These are phyloP conservation scores for Mastacembelus armatus DNA, from an alignment of 2,797 vertebrate species.

Conservation along the genomic window DNA sequence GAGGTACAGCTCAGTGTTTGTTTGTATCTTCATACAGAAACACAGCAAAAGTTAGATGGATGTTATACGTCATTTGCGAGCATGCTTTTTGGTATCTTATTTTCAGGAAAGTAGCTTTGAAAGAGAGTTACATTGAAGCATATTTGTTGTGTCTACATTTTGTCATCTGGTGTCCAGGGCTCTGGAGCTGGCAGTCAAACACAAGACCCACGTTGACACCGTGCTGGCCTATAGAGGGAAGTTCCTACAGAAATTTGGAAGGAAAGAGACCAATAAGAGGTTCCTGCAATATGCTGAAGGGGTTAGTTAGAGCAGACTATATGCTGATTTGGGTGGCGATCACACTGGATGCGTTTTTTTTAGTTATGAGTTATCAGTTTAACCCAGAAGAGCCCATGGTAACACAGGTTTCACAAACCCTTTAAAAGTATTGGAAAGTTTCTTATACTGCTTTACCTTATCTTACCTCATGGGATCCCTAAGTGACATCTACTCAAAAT, in stretches of 20 bases:
- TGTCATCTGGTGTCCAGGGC: conserved; percentile 85
- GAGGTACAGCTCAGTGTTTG: conserved; percentile 83
- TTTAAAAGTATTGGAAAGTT: too few species aligned
- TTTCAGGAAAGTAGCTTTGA: conserved; percentile 15
- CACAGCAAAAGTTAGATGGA: conserved; percentile 1
- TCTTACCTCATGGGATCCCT: too few species aligned
- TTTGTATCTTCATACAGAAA: background rate
- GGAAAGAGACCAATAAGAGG: conserved; percentile 93
- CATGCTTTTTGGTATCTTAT: conserved; percentile 5
- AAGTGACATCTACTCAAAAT: too few species aligned
- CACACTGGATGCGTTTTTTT: conserved; percentile 17
- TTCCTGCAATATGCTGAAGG: conserved; percentile 95
- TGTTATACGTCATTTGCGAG: background rate
- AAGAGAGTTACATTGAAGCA: background rate
- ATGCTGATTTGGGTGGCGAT: background rate
- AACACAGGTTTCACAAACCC: too few species aligned
- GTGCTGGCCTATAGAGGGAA: conserved; percentile 93
- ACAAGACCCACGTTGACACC: conserved; percentile 98
- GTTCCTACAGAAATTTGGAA: conserved; percentile 91
- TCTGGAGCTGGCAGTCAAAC: conserved; percentile 95
- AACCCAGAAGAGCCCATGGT: too few species aligned
- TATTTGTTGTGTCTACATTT: conserved; percentile 21
- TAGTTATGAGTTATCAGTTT: too few species aligned
- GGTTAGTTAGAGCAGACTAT: conserved; percentile 78
- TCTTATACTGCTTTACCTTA: too few species aligned